Evolutionary conservation across 2,113 vertebrate species (phyloP), one percentile per base, ranked within the genome.

Genomic region (Neopipo cinnamomea): DNA sequence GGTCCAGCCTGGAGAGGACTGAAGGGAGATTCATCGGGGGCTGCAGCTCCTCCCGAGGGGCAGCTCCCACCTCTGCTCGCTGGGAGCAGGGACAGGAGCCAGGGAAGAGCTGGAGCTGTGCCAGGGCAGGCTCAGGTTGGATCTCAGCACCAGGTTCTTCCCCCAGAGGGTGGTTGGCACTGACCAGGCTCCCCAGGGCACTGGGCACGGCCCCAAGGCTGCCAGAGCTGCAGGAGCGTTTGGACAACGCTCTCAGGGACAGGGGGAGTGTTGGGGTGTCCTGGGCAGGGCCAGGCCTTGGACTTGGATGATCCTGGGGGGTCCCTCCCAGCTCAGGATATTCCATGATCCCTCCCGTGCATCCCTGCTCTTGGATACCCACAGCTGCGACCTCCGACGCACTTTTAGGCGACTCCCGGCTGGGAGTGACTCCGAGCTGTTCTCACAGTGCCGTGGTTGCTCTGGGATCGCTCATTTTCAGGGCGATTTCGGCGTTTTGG

Each of bases 291-390:
- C 19, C 42, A 30, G 41, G 24, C 25, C 0, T 23, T 2, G 30
- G 1, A 20, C 14, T 18, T 18, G 37, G 41, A 0, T 28, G 10
- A 5, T 49, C 35, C 58, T 3, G 5, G 30, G 0, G 52, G 31
- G 5, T 37, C 13, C 2, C 6, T 70, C 35, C 73, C 84, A 14
- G 3, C 73, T 46, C 33, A 13, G 65, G 35, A n/a, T 1, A n/a
- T 47, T 27, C 53, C 53, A 3, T 4, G 2, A 12, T 24, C 31
- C 44, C 20, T 44, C 21, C 33, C 3, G 28, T 1, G 8, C 41
- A 23, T 6, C 75, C 20, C 1, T 11, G n/a, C 46, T 21, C 25
- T 17, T 0, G 53, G 41, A 6, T 30, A 19, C 17, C 41, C 22
- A 23, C 35, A 28, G 30, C 50, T 2, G 1, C 42, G 4, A 8